Conservation (phyloP, 2,113 vertebrate species). For the Mola mola region DNA sequence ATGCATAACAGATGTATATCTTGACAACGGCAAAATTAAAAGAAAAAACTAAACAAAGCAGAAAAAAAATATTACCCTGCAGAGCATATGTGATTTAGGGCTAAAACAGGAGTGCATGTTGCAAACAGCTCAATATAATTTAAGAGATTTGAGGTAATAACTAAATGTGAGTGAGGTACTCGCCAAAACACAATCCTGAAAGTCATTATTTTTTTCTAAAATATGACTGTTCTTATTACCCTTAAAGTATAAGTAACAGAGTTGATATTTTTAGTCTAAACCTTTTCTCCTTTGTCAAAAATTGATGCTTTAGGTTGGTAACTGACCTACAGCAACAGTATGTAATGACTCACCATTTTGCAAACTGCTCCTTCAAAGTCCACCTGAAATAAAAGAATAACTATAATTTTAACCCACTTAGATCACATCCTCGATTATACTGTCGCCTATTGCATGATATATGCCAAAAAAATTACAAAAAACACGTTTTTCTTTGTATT, state of each 20-base stretch:
- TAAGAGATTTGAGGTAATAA: constrained; percentile 53
- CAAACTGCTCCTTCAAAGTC: too few species aligned
- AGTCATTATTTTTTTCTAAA: constrained; percentile 38
- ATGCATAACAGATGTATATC: constrained; percentile 68
- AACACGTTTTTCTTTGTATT: too few species aligned
- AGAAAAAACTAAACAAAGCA: constrained; percentile 13
- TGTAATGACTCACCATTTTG: too few species aligned
- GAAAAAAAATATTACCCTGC: constrained; percentile 15
- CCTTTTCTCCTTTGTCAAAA: too few species aligned
- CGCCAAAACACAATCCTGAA: constrained; percentile 26
- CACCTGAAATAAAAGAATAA: too few species aligned
- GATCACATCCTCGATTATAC: too few species aligned
- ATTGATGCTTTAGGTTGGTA: too few species aligned
- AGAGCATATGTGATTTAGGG: constrained; percentile 50
- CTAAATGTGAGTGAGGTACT: constrained; percentile 34
- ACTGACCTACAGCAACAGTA: too few species aligned
- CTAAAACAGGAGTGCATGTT: constrained; percentile 50
- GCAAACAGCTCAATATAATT: constrained; percentile 68
- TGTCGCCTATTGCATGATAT: too few species aligned
- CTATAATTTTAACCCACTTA: too few species aligned
- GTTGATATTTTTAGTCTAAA: too few species aligned
- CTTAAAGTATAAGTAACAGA: constrained; percentile 9
- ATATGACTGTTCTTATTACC: constrained; percentile 19
- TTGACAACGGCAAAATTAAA: constrained; percentile 38
- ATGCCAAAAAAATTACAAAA: too few species aligned